A percentile compares a stretch with the other conserved stretches of the same genome.
These are phyloP conservation scores for Eurytoma californica DNA, from an alignment of 2,888 invertebrate genomes.

Conservation along the genomic window DNA sequence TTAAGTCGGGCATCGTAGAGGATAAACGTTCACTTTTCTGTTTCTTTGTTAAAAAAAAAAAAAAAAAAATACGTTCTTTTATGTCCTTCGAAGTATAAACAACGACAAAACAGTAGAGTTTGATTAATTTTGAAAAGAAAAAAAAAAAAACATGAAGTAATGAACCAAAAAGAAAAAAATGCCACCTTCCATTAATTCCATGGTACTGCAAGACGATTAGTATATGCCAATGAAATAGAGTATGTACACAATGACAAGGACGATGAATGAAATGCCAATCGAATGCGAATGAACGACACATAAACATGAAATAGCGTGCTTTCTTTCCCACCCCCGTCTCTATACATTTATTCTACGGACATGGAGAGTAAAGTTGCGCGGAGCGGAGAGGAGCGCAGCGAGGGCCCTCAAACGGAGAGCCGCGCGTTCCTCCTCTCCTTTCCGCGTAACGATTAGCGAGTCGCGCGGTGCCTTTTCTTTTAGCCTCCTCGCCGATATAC, in stretches of 20 bases:
- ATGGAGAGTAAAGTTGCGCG: no score
- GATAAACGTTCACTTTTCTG: slow-evolving; percentile 57
- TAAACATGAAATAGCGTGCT: not conserved
- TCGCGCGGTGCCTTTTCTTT: no score
- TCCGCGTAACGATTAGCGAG: no score
- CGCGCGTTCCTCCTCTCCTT: no score
- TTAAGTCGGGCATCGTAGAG: slow-evolving; percentile 48
- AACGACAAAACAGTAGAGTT: no score
- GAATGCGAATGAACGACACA: not conserved
- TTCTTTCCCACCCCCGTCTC: no score
- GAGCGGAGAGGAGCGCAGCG: no score
- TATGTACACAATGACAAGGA: not conserved
- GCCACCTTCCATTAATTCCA: no score
- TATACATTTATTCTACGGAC: no score
- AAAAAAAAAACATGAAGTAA: not conserved
- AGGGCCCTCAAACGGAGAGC: no score
- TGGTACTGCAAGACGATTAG: not conserved
- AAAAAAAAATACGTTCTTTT: slow-evolving; percentile 19
- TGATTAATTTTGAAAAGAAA: no score
- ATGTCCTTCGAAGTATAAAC: not conserved
- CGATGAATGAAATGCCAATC: slow-evolving; percentile 12
- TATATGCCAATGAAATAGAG: not conserved
- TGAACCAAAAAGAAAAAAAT: not conserved
- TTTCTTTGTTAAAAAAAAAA: slow-evolving; percentile 33
- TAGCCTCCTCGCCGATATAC: slow-evolving; percentile 68